Conservation (phyloP, 2,797 vertebrate genomes). For the Crenichthys baileyi region DNA sequence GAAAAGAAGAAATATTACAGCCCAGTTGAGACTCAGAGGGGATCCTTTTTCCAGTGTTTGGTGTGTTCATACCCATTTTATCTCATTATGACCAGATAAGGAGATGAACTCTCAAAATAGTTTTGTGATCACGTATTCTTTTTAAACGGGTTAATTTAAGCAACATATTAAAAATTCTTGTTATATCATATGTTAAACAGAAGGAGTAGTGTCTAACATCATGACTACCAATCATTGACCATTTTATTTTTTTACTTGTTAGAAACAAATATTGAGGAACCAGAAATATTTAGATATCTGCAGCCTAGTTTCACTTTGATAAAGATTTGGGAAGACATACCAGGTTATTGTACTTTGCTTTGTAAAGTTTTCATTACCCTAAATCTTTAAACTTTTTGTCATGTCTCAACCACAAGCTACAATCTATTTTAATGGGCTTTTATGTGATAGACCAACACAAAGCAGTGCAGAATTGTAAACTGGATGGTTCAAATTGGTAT, state of each 20-base stretch:
- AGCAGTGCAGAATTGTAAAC: background rate
- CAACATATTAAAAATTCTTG: background rate
- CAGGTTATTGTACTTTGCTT: no score
- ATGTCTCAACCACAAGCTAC: no score
- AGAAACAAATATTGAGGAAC: background rate
- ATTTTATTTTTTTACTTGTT: background rate
- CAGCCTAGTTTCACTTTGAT: background rate
- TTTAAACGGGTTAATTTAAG: background rate
- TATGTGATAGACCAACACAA: background rate
- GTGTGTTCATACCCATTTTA: constrained; percentile 3
- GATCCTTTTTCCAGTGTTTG: background rate
- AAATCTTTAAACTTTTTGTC: no score
- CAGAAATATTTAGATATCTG: constrained; percentile 4
- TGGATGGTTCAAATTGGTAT: background rate
- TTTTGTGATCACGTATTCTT: background rate
- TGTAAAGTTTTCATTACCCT: no score
- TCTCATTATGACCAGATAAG: background rate
- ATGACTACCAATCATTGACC: background rate
- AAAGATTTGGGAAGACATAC: background rate
- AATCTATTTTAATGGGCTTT: background rate
- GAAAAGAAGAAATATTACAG: constrained; percentile 6
- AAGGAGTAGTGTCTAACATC: background rate
- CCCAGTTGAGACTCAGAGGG: background rate
- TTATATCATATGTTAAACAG: background rate
- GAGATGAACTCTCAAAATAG: background rate